These are phyloP conservation scores for Apis cerana DNA, from an alignment of 1,140 invertebrate genomes.

Conservation along the genomic window DNA sequence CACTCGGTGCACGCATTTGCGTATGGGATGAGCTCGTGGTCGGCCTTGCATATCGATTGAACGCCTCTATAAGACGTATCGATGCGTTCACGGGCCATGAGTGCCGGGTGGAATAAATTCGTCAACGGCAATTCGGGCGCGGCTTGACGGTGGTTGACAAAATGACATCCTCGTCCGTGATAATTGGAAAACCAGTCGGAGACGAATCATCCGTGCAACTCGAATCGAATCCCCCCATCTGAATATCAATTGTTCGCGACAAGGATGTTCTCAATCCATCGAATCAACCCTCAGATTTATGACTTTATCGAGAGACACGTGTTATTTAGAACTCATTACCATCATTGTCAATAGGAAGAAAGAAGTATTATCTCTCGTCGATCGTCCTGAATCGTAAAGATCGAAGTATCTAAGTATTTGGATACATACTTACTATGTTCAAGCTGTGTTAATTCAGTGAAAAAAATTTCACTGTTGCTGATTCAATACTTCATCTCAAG, in stretches of 20 bases:
- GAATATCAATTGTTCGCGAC: constrained; percentile 29
- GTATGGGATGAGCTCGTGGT: constrained; percentile 14
- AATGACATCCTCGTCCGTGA: constrained; percentile 26
- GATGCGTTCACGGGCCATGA: constrained; percentile 25
- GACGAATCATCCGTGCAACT: not conserved
- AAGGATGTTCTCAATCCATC: too few relatives aligned
- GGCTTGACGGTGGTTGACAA: constrained; percentile 6
- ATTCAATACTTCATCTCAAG: too few relatives aligned
- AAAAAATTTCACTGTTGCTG: too few relatives aligned
- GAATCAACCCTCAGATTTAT: too few relatives aligned
- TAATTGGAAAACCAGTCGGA: constrained; percentile 21
- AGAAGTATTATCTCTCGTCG: too few relatives aligned
- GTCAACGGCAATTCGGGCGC: constrained; percentile 35
- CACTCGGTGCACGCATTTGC: constrained; percentile 33
- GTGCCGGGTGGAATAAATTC: constrained; percentile 24
- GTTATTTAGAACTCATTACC: too few relatives aligned
- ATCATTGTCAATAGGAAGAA: too few relatives aligned
- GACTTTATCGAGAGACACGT: too few relatives aligned
- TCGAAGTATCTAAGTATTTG: too few relatives aligned
- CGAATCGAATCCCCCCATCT: constrained; percentile 2
- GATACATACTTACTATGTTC: too few relatives aligned
- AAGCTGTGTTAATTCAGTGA: too few relatives aligned
- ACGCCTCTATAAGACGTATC: constrained; percentile 32
- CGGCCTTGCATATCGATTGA: constrained; percentile 43
- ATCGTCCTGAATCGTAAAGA: too few relatives aligned